These are phyloP conservation scores for Ginglymostoma cirratum DNA, from an alignment of 2,113 vertebrate genomes.

Conservation along the genomic window DNA sequence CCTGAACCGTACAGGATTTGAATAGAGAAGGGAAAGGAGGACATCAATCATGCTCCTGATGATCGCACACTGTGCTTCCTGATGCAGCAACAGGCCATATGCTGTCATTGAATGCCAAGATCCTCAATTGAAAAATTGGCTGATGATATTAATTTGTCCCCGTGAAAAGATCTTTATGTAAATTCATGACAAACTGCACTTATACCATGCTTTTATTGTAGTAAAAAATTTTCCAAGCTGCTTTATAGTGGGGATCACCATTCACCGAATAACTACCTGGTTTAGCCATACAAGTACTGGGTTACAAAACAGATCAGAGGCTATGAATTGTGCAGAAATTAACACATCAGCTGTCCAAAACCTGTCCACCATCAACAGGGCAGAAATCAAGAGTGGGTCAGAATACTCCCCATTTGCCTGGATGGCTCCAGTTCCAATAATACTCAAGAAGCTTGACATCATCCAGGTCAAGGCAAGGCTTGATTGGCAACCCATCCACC, in stretches of 20 bases:
- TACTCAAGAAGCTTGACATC: background rate
- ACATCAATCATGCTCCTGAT: background rate
- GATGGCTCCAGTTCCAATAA: background rate
- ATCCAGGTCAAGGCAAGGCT: background rate
- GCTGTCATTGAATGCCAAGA: background rate
- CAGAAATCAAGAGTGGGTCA: background rate
- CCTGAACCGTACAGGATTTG: background rate
- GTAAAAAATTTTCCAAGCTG: background rate
- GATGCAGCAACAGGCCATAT: background rate
- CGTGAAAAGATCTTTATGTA: background rate
- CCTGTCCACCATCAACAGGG: background rate
- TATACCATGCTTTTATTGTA: background rate
- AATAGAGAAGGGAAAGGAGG: background rate
- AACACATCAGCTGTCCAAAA: background rate
- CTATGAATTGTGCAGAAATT: background rate
- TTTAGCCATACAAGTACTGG: background rate
- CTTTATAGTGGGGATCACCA: background rate
- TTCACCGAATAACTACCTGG: background rate
- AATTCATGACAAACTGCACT: background rate
- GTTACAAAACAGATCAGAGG: background rate
- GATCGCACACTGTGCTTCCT: slow-evolving; percentile 3
- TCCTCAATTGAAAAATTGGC: background rate
- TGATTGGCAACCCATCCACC: too few relatives aligned
- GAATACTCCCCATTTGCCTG: too few relatives aligned
- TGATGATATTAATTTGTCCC: background rate